phyloP scores from a whole-genome alignment of 1,140 invertebrate species.

The Portunus trituberculatus region DNA sequence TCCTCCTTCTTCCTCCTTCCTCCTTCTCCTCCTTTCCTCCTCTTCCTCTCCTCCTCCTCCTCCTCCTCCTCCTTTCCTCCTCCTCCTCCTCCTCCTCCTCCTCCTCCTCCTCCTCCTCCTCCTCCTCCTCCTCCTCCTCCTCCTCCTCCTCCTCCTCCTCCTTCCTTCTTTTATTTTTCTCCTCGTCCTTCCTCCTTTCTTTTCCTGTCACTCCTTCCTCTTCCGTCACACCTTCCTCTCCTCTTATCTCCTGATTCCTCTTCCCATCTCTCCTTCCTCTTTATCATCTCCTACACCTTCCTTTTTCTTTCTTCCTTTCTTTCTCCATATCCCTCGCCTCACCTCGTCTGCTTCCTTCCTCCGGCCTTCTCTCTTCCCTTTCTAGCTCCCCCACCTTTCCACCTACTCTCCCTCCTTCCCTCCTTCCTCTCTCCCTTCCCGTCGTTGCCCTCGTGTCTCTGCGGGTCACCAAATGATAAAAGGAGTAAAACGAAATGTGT shows the following conservation, averaged over 20 bases:
- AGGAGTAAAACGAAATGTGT: neutral
- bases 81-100: neutral
- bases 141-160: neutral
- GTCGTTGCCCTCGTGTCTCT: neutral
- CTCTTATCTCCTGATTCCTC: neutral
- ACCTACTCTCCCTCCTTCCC: neutral
- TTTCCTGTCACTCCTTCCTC: neutral
- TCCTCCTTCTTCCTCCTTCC: too few relatives aligned
- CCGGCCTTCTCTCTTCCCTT: neutral
- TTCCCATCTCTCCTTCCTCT: neutral
- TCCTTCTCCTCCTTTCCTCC: too few relatives aligned
- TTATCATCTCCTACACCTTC: too few relatives aligned
- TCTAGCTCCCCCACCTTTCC: neutral
- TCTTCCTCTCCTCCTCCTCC: neutral
- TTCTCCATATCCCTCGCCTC: neutral
- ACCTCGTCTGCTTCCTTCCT: neutral
- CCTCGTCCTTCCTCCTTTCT: neutral
- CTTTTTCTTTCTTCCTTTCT: neutral
- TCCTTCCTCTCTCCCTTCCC: neutral
- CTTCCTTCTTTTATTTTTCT: neutral
- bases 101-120: neutral
- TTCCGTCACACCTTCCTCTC: neutral
- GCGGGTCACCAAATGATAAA: slow-evolving; percentile 11
- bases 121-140: neutral
- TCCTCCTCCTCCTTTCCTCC: neutral